Conservation (phyloP, 2,113 vertebrate species). For the Ascaphus truei region DNA sequence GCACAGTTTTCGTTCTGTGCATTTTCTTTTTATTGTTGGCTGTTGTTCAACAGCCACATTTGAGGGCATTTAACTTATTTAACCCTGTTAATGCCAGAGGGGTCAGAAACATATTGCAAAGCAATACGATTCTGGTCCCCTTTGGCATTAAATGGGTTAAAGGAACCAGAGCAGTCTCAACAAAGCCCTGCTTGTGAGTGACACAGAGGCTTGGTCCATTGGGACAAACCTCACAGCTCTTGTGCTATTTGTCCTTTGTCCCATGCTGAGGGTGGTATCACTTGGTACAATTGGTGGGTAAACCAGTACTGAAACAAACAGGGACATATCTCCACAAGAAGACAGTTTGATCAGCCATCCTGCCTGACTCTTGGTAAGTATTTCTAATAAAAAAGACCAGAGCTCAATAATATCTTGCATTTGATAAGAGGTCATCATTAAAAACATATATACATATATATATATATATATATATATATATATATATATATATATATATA, state of each 20-base stretch:
- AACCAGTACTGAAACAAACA: not conserved
- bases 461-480: too few relatives aligned
- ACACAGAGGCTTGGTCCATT: not conserved
- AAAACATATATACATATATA: too few relatives aligned
- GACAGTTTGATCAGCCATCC: not conserved
- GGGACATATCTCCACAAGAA: not conserved
- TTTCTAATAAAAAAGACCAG: not conserved
- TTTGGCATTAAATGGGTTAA: not conserved
- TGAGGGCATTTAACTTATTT: too few relatives aligned
- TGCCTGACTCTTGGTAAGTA: not conserved
- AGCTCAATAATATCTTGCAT: too few relatives aligned
- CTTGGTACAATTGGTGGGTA: slow-evolving; percentile 16
- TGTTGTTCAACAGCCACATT: too few relatives aligned
- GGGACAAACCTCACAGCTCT: slow-evolving; percentile 2
- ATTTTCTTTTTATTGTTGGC: too few relatives aligned
- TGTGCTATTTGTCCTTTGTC: slow-evolving; percentile 13
- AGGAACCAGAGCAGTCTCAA: not conserved
- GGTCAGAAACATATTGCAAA: not conserved
- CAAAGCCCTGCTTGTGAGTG: slow-evolving; percentile 8
- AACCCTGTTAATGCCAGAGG: too few relatives aligned
- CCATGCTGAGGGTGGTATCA: slow-evolving; percentile 10
- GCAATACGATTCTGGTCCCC: not conserved
- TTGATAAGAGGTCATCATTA: too few relatives aligned
- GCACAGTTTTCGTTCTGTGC: too few relatives aligned
- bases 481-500: too few relatives aligned